Evolutionary conservation across 2,113 vertebrate species (phyloP).

Genomic region (Leptocoma aspasia): DNA sequence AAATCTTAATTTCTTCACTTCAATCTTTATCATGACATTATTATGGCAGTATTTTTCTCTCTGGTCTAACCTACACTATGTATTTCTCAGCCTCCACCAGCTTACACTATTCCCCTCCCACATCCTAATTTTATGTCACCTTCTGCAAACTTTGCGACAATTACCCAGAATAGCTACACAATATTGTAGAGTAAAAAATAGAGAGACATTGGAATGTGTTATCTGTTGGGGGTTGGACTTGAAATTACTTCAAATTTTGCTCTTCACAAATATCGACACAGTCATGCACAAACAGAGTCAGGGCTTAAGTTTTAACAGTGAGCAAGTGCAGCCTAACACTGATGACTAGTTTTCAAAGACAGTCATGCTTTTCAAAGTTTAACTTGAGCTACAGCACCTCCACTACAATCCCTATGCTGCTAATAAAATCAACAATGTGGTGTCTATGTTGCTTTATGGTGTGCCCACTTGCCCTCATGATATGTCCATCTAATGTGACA

Average conservation of each 20-base stretch:
- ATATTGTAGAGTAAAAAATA: neutral
- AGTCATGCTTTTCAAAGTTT: neutral
- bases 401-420: neutral
- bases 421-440: neutral
- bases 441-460: neutral
- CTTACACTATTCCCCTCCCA: neutral
- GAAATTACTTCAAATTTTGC: neutral
- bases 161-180: neutral
- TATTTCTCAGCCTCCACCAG: neutral
- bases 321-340: neutral
- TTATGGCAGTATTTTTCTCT: neutral
- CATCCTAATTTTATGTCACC: neutral
- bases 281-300: neutral
- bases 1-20: neutral
- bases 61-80: neutral
- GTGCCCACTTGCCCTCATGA: neutral
- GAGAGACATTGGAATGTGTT: neutral
- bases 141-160: neutral
- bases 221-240: neutral
- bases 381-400: neutral
- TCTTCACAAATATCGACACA: neutral
- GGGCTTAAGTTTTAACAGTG: neutral
- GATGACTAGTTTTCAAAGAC: neutral
- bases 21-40: neutral
- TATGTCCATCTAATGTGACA: neutral